Evolutionary conservation across 1,140 invertebrate species (phyloP), one percentile per base, ranked within the genome.

Genomic region (Ceratosolen solmsi): DNA sequence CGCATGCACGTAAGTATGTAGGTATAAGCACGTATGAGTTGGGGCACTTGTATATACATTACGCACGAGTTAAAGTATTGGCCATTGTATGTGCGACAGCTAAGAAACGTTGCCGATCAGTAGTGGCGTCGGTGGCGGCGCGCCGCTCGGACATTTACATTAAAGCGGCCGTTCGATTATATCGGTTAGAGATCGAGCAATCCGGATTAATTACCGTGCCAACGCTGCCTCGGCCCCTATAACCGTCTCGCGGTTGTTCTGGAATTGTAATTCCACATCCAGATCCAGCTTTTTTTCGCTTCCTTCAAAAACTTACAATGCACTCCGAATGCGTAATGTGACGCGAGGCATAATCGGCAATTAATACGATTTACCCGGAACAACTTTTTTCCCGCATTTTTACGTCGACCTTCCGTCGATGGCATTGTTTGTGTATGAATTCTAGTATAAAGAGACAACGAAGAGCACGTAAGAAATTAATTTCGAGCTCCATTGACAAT

Each of bases 111-210:
- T n/a, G 51, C 36, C 54, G 74, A 25, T 56, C 72, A 38, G 13
- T 9, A 8, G 20, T 30, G 30, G 15, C 41, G 36, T 7, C 49
- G 49, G n/a, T 33, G 41, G 38, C 25, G 25, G 70, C n/a, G 41
- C 22, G 25, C 41, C 41, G 11, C 41, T 25, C 70, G 30, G 51
- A 71, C 75, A 68, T 78, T 68, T 78, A 51, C 75, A 78, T 78
- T 78, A 78, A 65, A 78, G 38, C 74, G 30, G 9, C n/a, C 74
- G 74, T 46, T 65, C 51, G 74, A 78, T 68, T 78, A 78, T 58
- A 79, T 79, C 68, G 65, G 68, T 60, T 79, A 71, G 65, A 79
- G 65, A 79, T 79, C 77, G 75, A 71, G 77, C 77, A 58, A 71
- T 79, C 65, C 51, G 77, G 68, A 79, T 79, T 79, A 79, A 79